Conservation (phyloP, 2,113 vertebrate species). For the Astur gentilis region DNA sequence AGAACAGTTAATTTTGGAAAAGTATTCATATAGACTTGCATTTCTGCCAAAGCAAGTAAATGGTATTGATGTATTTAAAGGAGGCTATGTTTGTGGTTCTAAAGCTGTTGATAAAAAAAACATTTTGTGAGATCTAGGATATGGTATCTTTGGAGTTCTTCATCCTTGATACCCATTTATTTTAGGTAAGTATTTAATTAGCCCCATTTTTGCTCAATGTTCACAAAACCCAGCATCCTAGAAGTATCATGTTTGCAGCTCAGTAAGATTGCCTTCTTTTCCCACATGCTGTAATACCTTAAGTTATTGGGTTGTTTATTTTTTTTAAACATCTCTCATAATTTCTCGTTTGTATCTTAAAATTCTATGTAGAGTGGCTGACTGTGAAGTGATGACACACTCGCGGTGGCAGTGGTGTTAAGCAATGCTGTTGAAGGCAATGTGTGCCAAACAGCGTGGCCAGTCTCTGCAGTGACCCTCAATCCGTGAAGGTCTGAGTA, state of each 20-base stretch:
- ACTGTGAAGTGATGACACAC: background rate
- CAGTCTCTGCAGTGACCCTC: background rate
- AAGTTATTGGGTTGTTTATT: background rate
- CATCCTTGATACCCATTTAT: background rate
- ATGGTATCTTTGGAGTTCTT: background rate
- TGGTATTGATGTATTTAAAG: background rate
- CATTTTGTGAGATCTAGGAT: background rate
- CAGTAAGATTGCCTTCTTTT: background rate
- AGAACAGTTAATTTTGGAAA: background rate
- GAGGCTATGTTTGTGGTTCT: background rate
- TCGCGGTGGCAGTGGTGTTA: rapidly evolving
- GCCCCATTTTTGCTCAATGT: background rate
- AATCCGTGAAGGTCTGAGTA: background rate
- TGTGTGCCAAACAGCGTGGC: background rate
- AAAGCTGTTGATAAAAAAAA: background rate
- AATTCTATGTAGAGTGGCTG: background rate
- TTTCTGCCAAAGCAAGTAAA: background rate
- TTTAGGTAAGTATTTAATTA: background rate
- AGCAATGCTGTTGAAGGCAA: background rate
- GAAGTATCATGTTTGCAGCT: background rate
- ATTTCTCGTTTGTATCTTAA: background rate
- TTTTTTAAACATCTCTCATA: background rate
- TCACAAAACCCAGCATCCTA: background rate
- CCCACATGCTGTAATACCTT: background rate
- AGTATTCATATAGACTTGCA: background rate